Percentiles rank a stretch among this genome's conserved stretches.
These are phyloP conservation scores for Leucoma salicis DNA, from an alignment of 2,888 invertebrate species.

Conservation along the genomic window DNA sequence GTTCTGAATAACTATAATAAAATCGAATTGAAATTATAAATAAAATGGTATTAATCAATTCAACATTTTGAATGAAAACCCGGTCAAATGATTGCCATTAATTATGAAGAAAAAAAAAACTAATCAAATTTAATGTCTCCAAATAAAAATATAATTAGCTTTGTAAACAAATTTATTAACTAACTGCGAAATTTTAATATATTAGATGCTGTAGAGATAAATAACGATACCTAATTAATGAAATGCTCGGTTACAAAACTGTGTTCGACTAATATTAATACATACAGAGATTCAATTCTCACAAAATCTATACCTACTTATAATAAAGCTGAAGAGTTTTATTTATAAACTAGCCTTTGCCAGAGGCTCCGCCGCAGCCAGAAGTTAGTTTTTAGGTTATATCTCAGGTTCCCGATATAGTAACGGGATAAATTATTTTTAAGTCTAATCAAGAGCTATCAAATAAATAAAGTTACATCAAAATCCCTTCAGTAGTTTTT, in stretches of 20 bases:
- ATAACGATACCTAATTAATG: slow-evolving; percentile 7
- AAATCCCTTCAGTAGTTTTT: too few species aligned
- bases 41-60: slow-evolving; percentile 23
- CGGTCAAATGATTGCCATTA: slow-evolving; percentile 21
- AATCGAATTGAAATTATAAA: neutral
- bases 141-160: slow-evolving; percentile 17
- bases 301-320: too few species aligned
- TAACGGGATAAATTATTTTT: too few species aligned
- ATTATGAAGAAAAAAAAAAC: slow-evolving; percentile 17
- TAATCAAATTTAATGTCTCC: slow-evolving; percentile 16
- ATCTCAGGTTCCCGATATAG: too few species aligned
- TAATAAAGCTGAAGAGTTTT: too few species aligned
- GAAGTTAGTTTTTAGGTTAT: too few species aligned
- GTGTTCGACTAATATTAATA: too few species aligned
- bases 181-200: slow-evolving; percentile 15
- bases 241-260: neutral
- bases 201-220: slow-evolving; percentile 5
- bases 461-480: too few species aligned
- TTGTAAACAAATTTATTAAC: slow-evolving; percentile 22
- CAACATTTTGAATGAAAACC: slow-evolving; percentile 19
- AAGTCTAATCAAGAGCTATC: too few species aligned
- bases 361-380: too few species aligned
- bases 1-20: neutral
- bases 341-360: too few species aligned
- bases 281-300: too few species aligned